Evolutionary conservation across 2,888 invertebrate genomes (phyloP), one percentile per base, ranked within the genome.

Genomic region (Zootermopsis nevadensis): DNA sequence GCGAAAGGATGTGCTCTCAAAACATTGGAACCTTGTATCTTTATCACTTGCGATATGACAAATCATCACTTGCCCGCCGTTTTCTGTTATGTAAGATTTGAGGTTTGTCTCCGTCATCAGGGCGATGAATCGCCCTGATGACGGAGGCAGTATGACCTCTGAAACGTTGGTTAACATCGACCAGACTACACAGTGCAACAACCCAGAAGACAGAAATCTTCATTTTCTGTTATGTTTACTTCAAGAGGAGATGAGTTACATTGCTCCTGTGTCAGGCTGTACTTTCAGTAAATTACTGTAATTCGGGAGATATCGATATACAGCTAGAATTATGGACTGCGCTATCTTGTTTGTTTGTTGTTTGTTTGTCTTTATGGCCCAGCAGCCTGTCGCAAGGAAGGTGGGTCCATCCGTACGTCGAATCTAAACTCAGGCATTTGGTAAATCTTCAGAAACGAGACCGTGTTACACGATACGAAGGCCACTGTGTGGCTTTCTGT

Each of bases 341-440:
- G 80, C 53, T 83, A 83, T 83, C 83, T 83, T 83, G 83, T 83
- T 83, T 83, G 83, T 83, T 83, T 82, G 82, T 76, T 76, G 76
- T 76, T 74, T 74, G 48, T 77, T 55, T 83, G 82, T 76, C 33
- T 82, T 82, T 82, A 82, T 82, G 82, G 76, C 74, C n/a, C n/a
- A 8, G 31, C 31, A n/a, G 24, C 12, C 60, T n/a, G n/a, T 60
- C 27, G 60, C n/a, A 60, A 60, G 74, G 74, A 74, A 74, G 74
- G 74, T 74, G n/a, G 38, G 38, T 31, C 19, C 74, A 74, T 38
- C 38, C 38, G 22, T 42, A 74, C 35, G 6, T 74, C 4, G 60
- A n/a, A 60, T 60, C 60, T 69, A 69, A 33, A 69, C 69, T 69
- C 69, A 22, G 22, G 69, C 69, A 69, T 69, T 69, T 69, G 30